A percentile compares a stretch with the other conserved stretches of the same genome.
Evolutionary conservation across 1,140 invertebrate species (phyloP).

Genomic region (Eueides isabella): DNA sequence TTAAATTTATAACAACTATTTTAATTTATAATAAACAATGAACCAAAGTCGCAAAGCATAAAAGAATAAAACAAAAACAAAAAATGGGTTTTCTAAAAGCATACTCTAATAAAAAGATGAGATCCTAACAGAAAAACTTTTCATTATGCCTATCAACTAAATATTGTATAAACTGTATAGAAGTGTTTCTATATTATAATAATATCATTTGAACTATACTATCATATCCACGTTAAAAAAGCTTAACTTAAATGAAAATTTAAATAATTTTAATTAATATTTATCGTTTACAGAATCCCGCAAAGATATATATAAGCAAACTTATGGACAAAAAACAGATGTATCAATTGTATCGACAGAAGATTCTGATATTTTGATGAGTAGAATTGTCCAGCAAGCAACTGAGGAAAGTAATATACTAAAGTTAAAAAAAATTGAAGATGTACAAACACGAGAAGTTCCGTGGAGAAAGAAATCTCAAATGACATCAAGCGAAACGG

Average conservation of each 20-base stretch:
- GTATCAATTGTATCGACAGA: conserved; percentile 32
- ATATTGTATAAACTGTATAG: neutral
- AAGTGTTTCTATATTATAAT: neutral
- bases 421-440: conserved; percentile 58
- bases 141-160: neutral
- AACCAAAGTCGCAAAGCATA: too few relatives aligned
- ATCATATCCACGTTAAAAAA: neutral
- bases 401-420: conserved; percentile 71
- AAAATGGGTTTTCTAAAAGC: too few relatives aligned
- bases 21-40: too few relatives aligned
- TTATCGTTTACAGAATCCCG: conserved; percentile 58
- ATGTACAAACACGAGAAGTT: conserved; percentile 59
- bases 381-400: conserved; percentile 52
- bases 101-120: too few relatives aligned
- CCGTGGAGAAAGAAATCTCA: conserved; percentile 62
- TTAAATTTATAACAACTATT: too few relatives aligned
- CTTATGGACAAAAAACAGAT: conserved; percentile 53
- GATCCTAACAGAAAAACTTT: neutral
- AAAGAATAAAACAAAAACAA: too few relatives aligned
- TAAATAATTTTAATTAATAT: neutral
- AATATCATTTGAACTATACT: neutral
- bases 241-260: neutral
- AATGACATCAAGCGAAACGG: conserved; percentile 19
- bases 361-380: conserved; percentile 41
- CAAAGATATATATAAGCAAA: conserved; percentile 46